Conservation (phyloP, 1,140 invertebrate species). For the Drosophila malerkotliana region DNA sequence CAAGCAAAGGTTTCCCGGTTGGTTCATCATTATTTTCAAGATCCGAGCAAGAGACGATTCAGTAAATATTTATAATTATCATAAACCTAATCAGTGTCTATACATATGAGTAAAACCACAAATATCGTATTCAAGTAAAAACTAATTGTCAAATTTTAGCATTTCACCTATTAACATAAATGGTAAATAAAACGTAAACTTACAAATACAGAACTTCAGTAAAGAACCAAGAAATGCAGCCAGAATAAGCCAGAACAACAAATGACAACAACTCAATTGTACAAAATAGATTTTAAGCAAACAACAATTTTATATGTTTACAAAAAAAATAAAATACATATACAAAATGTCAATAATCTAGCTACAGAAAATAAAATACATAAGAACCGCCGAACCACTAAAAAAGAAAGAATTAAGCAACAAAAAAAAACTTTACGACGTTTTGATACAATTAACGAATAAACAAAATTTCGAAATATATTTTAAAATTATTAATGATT, state of each 20-base stretch:
- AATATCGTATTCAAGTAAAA: slow-evolving; percentile 56
- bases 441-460: slow-evolving; percentile 62
- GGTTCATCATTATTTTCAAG: slow-evolving; percentile 29
- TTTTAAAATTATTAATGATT: slow-evolving; percentile 71
- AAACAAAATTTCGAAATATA: slow-evolving; percentile 36
- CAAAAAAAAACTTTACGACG: slow-evolving; percentile 49
- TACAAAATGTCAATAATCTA: slow-evolving; percentile 56
- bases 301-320: slow-evolving; percentile 69
- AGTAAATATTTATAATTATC: slow-evolving; percentile 29
- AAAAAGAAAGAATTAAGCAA: slow-evolving; percentile 10
- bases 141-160: slow-evolving; percentile 73
- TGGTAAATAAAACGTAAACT: slow-evolving; percentile 24
- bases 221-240: slow-evolving; percentile 61
- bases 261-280: slow-evolving; percentile 79
- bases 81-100: slow-evolving; percentile 50
- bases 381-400: slow-evolving; percentile 63
- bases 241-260: slow-evolving; percentile 51
- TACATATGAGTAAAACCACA: slow-evolving; percentile 44
- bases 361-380: slow-evolving; percentile 28
- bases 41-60: slow-evolving; percentile 1
- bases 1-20: slow-evolving; percentile 45
- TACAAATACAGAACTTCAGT: slow-evolving; percentile 27
- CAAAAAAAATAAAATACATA: slow-evolving; percentile 27
- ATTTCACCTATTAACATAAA: slow-evolving; percentile 65
- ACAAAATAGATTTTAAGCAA: slow-evolving; percentile 75